Evolutionary conservation across 2,113 vertebrate genomes (phyloP), one percentile per base, ranked within the genome.

Genomic region (Chunga burmeisteri): DNA sequence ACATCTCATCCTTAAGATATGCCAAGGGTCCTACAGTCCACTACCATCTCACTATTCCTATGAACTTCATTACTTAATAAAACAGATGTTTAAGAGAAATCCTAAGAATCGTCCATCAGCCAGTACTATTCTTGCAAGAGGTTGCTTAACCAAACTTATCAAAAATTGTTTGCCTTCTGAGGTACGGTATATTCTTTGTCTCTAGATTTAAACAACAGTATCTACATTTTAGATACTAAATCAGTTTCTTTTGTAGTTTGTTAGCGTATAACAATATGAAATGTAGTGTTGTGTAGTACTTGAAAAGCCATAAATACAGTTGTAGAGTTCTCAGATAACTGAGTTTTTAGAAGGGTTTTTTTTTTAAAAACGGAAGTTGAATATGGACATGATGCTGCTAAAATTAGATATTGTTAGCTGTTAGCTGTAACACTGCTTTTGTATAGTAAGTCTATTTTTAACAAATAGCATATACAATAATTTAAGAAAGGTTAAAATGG

Each of bases 1-100:
- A 96, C 98, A 98, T 95, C 98, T 99, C 82, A 99, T 99, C 72
- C 97, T 99, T 32, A 99, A 99, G 98, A 99, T 99, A 97, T 99
- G 99, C 89, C 98, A 99, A 65, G 99, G 99, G 9, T 96, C 98
- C 9, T 98, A 99, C 72, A 93, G 94, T 30, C 99, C 99, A 13
- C 97, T 99, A 46, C 99, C 99, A 6, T 88, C 81, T 62, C 98
- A 98, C 65, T 98, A 99, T 89, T 99, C 99, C 49, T 99, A 97
- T 18, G 99, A 99, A 68, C 98, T 99, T 74, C 99, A 98, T 74
- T 98, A 98, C 85, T 96, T 99, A 67, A 92, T 99, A 95, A 99
- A 98, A 95, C 98, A 99, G 94, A 99, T 99, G 98, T 99, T 99
- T 92, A 99, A 99, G 95, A 99, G 97, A 70, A 98, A 98, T 83